These are phyloP conservation scores for Macheiramphus alcinus DNA, from an alignment of 2,113 vertebrate species.

Conservation along the genomic window DNA sequence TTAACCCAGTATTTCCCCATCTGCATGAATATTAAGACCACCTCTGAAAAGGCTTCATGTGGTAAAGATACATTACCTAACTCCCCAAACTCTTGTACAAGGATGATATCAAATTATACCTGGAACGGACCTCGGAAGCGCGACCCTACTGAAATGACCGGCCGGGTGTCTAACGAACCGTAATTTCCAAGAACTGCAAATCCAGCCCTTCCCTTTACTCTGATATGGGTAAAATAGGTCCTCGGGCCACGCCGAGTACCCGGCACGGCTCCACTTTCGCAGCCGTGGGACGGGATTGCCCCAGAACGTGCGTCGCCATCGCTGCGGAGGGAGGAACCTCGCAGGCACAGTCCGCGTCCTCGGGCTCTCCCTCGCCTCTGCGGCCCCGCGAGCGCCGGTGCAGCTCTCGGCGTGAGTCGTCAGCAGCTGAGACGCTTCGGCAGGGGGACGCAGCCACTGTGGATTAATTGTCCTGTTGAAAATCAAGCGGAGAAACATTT, in stretches of 20 bases:
- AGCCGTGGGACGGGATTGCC: not conserved
- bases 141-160: accelerated
- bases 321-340: not conserved
- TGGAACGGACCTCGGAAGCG: not conserved
- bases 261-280: not conserved
- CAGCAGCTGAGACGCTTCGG: not conserved
- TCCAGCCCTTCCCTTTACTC: not conserved
- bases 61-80: not conserved
- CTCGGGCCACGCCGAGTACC: accelerated
- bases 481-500: not conserved
- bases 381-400: accelerated
- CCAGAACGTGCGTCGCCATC: accelerated
- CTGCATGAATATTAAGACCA: not conserved
- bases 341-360: accelerated
- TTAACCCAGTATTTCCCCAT: not conserved
- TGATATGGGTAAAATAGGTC: accelerated
- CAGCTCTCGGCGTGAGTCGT: accelerated
- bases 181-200: not conserved
- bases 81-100: not conserved
- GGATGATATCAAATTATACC: not conserved
- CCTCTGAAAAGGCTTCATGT: not conserved
- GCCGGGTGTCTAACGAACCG: not conserved
- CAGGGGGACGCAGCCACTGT: accelerated
- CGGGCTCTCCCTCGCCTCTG: not conserved
- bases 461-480: not conserved